A percentile compares a stretch with the other conserved stretches of the same genome.
These are phyloP conservation scores for Picus viridis DNA, from an alignment of 2,797 vertebrate species.

Conservation along the genomic window DNA sequence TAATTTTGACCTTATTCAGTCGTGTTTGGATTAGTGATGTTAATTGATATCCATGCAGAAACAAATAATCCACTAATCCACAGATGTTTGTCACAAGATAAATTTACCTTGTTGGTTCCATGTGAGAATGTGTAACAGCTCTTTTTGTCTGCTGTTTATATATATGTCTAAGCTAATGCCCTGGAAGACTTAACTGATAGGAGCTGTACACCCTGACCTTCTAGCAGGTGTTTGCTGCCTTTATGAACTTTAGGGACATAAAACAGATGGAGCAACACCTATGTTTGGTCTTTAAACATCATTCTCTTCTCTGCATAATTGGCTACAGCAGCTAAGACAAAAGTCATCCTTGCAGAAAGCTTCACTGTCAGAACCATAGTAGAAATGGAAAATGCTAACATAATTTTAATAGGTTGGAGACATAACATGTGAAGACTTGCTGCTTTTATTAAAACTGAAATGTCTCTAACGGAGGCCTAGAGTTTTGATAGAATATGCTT, in stretches of 20 bases:
- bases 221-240: background rate
- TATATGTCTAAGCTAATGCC: background rate
- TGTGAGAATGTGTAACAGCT: background rate
- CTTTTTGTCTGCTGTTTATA: background rate
- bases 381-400: background rate
- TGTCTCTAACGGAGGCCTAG: background rate
- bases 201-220: background rate
- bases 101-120: background rate
- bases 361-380: background rate
- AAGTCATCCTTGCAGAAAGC: background rate
- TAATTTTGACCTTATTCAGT: background rate
- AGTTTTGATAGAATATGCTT: background rate
- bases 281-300: background rate
- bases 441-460: background rate
- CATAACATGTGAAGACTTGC: background rate
- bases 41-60: background rate
- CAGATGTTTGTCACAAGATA: background rate
- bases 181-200: background rate
- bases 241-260: background rate
- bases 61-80: background rate
- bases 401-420: background rate
- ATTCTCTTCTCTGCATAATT: background rate
- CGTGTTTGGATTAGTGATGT: background rate
- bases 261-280: background rate
- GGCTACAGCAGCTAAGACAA: background rate